Evolutionary conservation across 1,140 invertebrate genomes (phyloP), one percentile per base, ranked within the genome.

Genomic region (Eumeta japonica): DNA sequence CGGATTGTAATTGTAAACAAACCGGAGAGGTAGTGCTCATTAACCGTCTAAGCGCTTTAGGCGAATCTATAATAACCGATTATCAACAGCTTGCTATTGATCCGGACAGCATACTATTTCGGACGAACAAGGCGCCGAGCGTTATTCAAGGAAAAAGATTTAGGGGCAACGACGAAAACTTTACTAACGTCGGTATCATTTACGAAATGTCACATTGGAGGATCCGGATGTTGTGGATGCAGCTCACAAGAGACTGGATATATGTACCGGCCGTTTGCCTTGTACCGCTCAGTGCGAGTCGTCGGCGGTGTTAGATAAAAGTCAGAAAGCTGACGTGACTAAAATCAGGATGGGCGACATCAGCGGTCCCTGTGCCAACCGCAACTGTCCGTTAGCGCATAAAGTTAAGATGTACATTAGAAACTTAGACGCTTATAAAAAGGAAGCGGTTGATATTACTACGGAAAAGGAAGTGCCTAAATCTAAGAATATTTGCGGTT

Each of bases 341-440:
- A 74, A 70, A 39, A 70, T 74, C 11, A 52, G 57, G 38, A 74
- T 74, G 65, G 67, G 67, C 28, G 67, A 74, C 43, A 74, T 74
- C 14, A 54, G 39, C 13, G 67, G 70, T 10, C 63, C 70, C 16
- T 74, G 70, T 52, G 70, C 66, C 28, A 74, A 74, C 50, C 19
- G 52, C 3, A 74, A 66, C 16, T 74, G 70, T 50, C 39, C 56
- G 17, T 45, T 74, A 37, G 63, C 65, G 16, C 70, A 74, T 40
- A 74, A 66, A 56, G 56, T 74, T 11, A 64, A 41, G 48, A 60
- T 40, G 3, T 74, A 74, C 45, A 62, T 74, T 30, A 58, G 70
- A 54, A 63, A 63, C 35, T 39, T 71, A 33, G 65, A 71, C n/a
- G 45, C 50, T 3, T 74, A 74, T 35, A 70, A 67, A 49, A 47